These are phyloP conservation scores for Lasiurus cinereus DNA, from an alignment of 2,113 vertebrate genomes.

Conservation along the genomic window DNA sequence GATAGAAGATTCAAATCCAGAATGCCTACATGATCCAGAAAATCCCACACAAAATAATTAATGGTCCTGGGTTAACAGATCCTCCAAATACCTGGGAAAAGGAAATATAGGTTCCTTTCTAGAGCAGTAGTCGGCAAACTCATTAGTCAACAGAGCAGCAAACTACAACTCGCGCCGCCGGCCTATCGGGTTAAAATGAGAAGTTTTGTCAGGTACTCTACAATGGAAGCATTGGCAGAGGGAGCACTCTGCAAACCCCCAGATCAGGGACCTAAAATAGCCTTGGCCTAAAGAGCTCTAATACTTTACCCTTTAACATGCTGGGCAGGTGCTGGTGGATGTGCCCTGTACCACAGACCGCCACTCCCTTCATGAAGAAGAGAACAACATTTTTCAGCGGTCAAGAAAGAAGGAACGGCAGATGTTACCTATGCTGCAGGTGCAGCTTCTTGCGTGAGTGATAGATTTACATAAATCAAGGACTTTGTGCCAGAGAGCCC, in stretches of 20 bases:
- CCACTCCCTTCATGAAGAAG: conserved; percentile 93
- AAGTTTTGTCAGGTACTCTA: conserved; percentile 20
- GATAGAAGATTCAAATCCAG: not conserved
- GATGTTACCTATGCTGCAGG: conserved; percentile 93
- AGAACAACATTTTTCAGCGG: conserved; percentile 95
- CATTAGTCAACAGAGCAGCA: too few relatives aligned
- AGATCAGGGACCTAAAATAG: not conserved
- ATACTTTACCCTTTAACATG: not conserved
- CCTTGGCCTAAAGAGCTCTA: conserved; percentile 1
- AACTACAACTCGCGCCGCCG: too few relatives aligned
- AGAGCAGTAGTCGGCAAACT: too few relatives aligned
- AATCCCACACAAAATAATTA: not conserved
- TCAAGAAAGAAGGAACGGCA: conserved; percentile 92
- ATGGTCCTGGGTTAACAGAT: not conserved
- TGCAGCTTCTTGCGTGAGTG: conserved; percentile 95
- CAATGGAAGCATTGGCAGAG: not conserved
- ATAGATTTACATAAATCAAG: not conserved
- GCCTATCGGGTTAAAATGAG: conserved; percentile 56
- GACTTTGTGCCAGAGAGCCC: not conserved
- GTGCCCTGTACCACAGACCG: conserved; percentile 97
- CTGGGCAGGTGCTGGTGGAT: conserved; percentile 95
- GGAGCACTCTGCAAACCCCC: not conserved
- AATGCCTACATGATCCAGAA: not conserved
- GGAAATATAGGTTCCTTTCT: not conserved
- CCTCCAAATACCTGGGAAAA: not conserved